phyloP scores from a whole-genome alignment of 2,888 invertebrate genomes.

The Hypolimnas misippus region DNA sequence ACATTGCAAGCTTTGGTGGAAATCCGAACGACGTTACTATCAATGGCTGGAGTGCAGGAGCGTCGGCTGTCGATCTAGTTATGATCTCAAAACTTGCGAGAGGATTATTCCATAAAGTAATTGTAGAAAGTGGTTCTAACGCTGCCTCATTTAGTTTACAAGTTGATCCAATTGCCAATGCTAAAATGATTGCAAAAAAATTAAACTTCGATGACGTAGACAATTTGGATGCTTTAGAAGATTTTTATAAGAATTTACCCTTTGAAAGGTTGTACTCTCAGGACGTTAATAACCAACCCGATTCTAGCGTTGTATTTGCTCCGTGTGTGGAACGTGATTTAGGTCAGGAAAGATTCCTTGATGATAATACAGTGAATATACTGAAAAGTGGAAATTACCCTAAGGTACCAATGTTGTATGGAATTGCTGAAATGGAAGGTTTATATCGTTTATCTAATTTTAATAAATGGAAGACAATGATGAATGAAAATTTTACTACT shows the following conservation, averaged over 20 bases:
- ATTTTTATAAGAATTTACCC: slow-evolving; percentile 55
- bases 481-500: slow-evolving; percentile 59
- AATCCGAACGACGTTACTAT: slow-evolving; percentile 65
- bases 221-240: slow-evolving; percentile 54
- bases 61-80: slow-evolving; percentile 57
- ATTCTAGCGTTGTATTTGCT: slow-evolving; percentile 45
- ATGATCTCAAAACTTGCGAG: slow-evolving; percentile 54
- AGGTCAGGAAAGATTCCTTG: slow-evolving; percentile 51
- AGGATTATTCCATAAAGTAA: slow-evolving; percentile 60
- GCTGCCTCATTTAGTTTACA: slow-evolving; percentile 52
- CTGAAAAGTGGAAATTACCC: slow-evolving; percentile 50
- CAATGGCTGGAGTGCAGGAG: slow-evolving; percentile 61
- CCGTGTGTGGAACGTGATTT: slow-evolving; percentile 54
- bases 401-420: slow-evolving; percentile 56
- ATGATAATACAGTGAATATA: slow-evolving; percentile 53
- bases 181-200: slow-evolving; percentile 52
- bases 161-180: slow-evolving; percentile 56
- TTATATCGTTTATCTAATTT: slow-evolving; percentile 45
- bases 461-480: slow-evolving; percentile 50
- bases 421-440: slow-evolving; percentile 57
- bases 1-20: slow-evolving; percentile 63
- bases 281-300: slow-evolving; percentile 28
- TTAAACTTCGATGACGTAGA: slow-evolving; percentile 51
- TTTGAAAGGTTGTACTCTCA: slow-evolving; percentile 47
- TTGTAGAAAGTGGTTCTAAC: slow-evolving; percentile 58